phyloP scores from a whole-genome alignment of 2,797 vertebrate genomes.

The Sphenopsis melanotis region DNA sequence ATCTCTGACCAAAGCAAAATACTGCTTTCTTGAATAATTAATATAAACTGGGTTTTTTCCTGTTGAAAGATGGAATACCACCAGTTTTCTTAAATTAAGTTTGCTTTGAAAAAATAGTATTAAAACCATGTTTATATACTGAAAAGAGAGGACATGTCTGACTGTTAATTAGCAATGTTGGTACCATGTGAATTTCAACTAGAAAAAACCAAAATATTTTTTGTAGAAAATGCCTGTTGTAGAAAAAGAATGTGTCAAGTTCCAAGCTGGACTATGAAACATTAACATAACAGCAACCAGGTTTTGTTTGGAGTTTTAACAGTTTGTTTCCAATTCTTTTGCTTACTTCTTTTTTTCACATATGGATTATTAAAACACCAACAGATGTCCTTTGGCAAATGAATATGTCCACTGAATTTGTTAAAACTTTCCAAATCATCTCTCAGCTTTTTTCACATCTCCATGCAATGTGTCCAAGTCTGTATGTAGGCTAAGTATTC shows the following conservation, averaged over 20 bases:
- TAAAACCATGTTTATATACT: background rate
- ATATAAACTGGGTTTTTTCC: accelerated
- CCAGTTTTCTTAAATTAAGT: background rate
- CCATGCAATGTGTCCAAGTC: background rate
- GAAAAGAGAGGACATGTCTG: background rate
- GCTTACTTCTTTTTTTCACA: background rate
- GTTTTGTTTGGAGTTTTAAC: background rate
- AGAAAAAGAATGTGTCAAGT: background rate
- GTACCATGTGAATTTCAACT: background rate
- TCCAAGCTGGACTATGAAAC: background rate
- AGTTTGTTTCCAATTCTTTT: background rate
- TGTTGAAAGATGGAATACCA: background rate
- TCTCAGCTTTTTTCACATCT: background rate
- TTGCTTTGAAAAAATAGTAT: background rate
- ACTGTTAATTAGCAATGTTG: background rate
- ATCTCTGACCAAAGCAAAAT: background rate
- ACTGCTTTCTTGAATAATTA: background rate
- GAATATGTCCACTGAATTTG: background rate
- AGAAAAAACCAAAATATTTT: background rate
- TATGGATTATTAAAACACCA: background rate
- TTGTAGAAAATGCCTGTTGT: background rate
- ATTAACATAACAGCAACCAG: background rate
- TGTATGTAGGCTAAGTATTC: background rate
- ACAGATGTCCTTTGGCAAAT: background rate
- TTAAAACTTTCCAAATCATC: background rate